Conservation (phyloP, 2,888 invertebrate genomes). For the Pterostichus niger region DNA sequence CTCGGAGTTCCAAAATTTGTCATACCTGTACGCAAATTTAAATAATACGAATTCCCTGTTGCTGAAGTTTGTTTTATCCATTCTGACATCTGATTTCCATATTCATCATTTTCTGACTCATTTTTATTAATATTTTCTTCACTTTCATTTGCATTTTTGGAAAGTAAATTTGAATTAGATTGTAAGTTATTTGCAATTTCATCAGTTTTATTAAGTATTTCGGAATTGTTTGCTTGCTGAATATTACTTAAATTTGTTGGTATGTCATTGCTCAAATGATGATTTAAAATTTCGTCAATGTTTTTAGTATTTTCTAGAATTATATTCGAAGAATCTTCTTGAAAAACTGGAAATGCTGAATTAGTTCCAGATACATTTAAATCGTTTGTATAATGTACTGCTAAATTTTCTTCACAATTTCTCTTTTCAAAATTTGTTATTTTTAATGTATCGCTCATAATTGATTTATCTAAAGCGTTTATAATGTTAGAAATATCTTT, state of each 20-base stretch:
- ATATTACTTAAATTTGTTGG: neutral
- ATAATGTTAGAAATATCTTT: slow-evolving; percentile 25
- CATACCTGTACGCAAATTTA: slow-evolving; percentile 70
- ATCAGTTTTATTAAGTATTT: neutral
- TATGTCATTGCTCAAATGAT: neutral
- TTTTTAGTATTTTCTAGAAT: slow-evolving; percentile 20
- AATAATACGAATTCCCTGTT: slow-evolving; percentile 36
- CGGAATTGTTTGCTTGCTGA: neutral
- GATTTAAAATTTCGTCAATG: slow-evolving; percentile 32
- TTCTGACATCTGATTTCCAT: slow-evolving; percentile 42
- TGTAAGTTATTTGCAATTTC: slow-evolving; percentile 33
- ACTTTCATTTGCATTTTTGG: slow-evolving; percentile 25
- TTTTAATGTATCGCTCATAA: neutral
- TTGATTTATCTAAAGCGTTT: slow-evolving; percentile 5
- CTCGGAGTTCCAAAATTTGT: slow-evolving; percentile 70
- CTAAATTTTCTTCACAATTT: neutral
- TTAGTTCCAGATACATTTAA: neutral
- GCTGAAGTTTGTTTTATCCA: slow-evolving; percentile 41
- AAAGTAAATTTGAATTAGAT: slow-evolving; percentile 42
- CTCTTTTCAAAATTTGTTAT: neutral
- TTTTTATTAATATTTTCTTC: slow-evolving; percentile 33
- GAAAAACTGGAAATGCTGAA: neutral
- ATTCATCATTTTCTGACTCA: slow-evolving; percentile 15
- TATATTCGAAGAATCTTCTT: slow-evolving; percentile 9
- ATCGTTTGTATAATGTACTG: neutral